A percentile compares a stretch with the other conserved stretches of the same genome.
These are phyloP conservation scores for Parnassius orleans DNA, from an alignment of 2,888 invertebrate genomes.

Conservation along the genomic window DNA sequence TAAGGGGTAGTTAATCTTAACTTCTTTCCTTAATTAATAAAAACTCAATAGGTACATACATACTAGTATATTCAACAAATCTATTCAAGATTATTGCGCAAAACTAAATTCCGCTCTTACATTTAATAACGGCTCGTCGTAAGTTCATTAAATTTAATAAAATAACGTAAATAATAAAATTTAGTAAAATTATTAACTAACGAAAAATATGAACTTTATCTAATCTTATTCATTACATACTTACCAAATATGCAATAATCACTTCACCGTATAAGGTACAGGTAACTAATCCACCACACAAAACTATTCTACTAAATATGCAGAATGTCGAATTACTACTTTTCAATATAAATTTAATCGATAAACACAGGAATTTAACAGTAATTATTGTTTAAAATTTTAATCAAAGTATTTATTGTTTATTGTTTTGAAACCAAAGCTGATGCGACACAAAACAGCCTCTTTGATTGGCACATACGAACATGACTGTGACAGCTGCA, in stretches of 20 bases:
- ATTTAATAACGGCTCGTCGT: too few species aligned
- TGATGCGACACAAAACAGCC: conserved; percentile 6
- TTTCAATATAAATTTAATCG: neutral
- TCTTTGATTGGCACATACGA: conserved; percentile 23
- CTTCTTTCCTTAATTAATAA: too few species aligned
- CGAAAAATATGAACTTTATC: too few species aligned
- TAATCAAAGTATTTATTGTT: conserved; percentile 14
- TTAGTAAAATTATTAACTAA: too few species aligned
- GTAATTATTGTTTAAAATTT: neutral
- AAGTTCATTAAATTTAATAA: too few species aligned
- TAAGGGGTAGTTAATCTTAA: too few species aligned
- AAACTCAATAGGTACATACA: too few species aligned
- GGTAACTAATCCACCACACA: neutral
- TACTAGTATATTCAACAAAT: too few species aligned
- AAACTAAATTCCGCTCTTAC: too few species aligned
- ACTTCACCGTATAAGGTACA: conserved; percentile 4
- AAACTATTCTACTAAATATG: conserved; percentile 10
- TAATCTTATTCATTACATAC: neutral
- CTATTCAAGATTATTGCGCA: too few species aligned
- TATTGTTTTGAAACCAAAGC: conserved; percentile 26
- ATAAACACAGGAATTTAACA: neutral
- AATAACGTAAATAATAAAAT: too few species aligned
- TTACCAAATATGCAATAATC: conserved; percentile 23
- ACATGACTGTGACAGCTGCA: conserved; percentile 8
- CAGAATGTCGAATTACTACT: conserved; percentile 13